Conservation (phyloP, 2,888 invertebrate genomes). For the Leptinotarsa juncta region DNA sequence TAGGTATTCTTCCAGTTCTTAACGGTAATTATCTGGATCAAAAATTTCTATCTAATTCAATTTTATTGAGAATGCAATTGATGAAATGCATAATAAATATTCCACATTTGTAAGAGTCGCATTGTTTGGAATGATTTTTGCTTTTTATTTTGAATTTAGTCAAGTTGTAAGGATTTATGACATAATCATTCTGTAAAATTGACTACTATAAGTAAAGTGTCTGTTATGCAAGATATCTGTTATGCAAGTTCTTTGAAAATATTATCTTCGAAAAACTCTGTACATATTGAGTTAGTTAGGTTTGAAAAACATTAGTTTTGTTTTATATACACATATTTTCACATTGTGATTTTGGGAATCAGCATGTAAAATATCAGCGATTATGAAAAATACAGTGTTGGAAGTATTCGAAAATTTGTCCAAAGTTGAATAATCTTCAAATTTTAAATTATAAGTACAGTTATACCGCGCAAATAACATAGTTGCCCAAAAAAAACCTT, state of each 20-base stretch:
- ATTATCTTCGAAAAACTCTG: background rate
- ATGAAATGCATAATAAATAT: too few species aligned
- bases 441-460: background rate
- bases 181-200: background rate
- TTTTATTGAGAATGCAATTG: too few species aligned
- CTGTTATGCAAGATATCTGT: too few species aligned
- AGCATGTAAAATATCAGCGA: background rate
- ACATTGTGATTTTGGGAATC: constrained; percentile 1
- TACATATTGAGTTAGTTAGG: background rate
- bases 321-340: background rate
- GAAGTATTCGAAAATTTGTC: background rate
- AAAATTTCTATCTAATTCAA: too few species aligned
- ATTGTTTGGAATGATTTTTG: too few species aligned
- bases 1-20: too few species aligned
- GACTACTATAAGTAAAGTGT: background rate
- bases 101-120: too few species aligned
- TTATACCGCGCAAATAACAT: constrained; percentile 9
- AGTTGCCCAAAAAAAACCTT: background rate
- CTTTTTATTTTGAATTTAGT: too few species aligned
- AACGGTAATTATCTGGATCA: too few species aligned
- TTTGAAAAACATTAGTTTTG: constrained; percentile 8
- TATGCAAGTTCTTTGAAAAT: background rate
- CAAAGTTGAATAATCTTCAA: constrained; percentile 7
- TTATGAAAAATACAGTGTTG: constrained; percentile 1
- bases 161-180: too few species aligned